Evolutionary conservation across 2,113 vertebrate species (phyloP), one percentile per base, ranked within the genome.

Genomic region (Enhydra lutris): DNA sequence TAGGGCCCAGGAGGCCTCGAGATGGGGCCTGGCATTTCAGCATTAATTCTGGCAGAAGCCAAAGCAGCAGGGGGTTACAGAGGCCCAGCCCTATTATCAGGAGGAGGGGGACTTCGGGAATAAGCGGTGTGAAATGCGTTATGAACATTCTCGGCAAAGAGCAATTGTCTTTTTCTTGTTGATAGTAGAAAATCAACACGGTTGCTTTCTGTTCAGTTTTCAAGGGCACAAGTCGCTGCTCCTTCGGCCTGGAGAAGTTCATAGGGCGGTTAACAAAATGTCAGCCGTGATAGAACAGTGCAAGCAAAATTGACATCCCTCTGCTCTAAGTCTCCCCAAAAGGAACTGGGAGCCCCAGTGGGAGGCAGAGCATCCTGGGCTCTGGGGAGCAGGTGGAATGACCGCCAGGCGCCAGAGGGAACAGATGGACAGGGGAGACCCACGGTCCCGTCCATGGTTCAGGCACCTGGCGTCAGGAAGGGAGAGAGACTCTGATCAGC

Each of bases 131-230:
- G 85, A 91, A 96, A 97, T 92, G 94, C 95, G 93, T 97, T 87
- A 89, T 34, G 82, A 95, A 89, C 73, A 74, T 65, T 45, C 89
- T 52, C 59, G 42, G 92, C 55, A 42, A 96, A 97, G 78, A 94
- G 79, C 97, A 97, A 81, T 69, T 73, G 71, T 50, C 57, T 81
- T 88, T 95, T 93, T 74, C 59, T 92, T 74, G 69, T 97, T 96
- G 92, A 94, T 94, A 93, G 97, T 93, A 87, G 95, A 94, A 96
- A 98, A 97, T 96, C 97, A 95, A 91, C 83, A 92, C 0, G 0
- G 29, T 78, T 94, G 92, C 61, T 93, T 97, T 97, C 96, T 50
- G 59, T 95, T 98, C 69, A 0, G 89, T 95, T 97, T 97, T 98
- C 96, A 96, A 98, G 97, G 95, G 97, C 92, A 79, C 42, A 34